Conservation (phyloP, 2,113 vertebrate genomes). For the Philantomba maxwellii region DNA sequence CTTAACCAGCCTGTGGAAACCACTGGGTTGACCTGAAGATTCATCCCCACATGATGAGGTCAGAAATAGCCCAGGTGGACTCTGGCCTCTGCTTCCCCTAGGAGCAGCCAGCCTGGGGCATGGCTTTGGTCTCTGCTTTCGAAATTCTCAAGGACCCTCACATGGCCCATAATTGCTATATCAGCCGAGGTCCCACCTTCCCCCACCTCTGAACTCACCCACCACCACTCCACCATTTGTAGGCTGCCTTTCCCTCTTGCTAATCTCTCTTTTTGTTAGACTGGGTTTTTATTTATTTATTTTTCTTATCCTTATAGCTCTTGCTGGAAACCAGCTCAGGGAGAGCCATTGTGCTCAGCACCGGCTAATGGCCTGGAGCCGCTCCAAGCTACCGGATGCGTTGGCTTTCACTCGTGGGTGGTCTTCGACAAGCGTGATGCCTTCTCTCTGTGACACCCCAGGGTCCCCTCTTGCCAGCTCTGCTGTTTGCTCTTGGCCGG, state of each 20-base stretch:
- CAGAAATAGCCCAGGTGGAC: background rate
- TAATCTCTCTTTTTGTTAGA: background rate
- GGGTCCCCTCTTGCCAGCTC: constrained; percentile 13
- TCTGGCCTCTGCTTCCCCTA: background rate
- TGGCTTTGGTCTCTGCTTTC: fast-evolving
- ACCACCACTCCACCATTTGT: fast-evolving
- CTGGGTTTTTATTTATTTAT: background rate
- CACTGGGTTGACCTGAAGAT: background rate
- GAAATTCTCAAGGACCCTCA: fast-evolving
- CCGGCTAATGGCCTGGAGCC: constrained; percentile 26
- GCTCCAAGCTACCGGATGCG: constrained; percentile 16
- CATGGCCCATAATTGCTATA: fast-evolving
- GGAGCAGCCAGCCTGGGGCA: background rate
- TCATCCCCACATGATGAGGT: background rate
- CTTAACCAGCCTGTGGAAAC: background rate
- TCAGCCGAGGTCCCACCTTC: background rate
- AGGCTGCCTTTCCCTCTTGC: background rate
- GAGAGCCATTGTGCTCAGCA: background rate
- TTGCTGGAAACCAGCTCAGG: constrained; percentile 9
- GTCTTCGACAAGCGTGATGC: background rate
- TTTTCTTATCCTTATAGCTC: background rate
- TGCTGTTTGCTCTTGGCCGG: constrained; percentile 40
- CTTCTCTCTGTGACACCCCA: constrained; percentile 19
- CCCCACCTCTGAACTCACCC: background rate
- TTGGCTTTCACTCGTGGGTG: constrained; percentile 35